Base-by-base conservation (phyloP, 2,888 invertebrate species). In the Dorcus hopei region DNA sequence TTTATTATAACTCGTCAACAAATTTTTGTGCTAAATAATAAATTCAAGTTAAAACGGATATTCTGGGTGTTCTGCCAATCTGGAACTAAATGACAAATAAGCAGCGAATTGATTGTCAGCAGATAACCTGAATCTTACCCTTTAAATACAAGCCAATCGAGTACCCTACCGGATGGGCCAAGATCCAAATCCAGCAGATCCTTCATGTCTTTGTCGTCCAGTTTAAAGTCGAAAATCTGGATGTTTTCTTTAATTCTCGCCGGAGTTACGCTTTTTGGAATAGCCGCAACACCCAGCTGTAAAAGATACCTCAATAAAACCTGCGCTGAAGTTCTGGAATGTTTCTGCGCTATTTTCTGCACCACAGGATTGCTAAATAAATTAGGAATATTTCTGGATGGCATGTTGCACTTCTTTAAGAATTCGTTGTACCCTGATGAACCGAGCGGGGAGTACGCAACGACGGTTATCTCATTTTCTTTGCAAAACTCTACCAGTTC, bases 251-350 rank as follows among this genome's bases (percentile, higher is more conserved):
- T 82, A 19, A 95, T 84, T 62, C 94, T 83, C 3, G 78, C 72
- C 0, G 87, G 79, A 75, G 88, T 89, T 3, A 88, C 88, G 74
- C 93, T 94, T 76, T 95, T 95, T 3, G 95, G 94, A 70, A 95
- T 93, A 40, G 87, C 87, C 5, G 83, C 84, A 40, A 94, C 77
- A 7, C 87, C 88, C 47, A 84, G 84, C 74, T 95, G 91, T 8
- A 91, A 68, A 9, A 85, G 80, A 77, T 88, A 88, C 50, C 89
- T 83, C 2, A 95, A 77, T 40, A 91, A 77, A 38, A 86, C 74
- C 78, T 95, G 94, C 2, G 92, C 93, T 0, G 90, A 81, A 0
- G 87, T 84, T 73, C 90, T 91, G 0, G 79, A 77, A 70, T 87
- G 83, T 67, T 80, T 84, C 43, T 82, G 80, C 7, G 58, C 65